Conservation (phyloP, 2,888 invertebrate genomes). For the Laothoe populi region DNA sequence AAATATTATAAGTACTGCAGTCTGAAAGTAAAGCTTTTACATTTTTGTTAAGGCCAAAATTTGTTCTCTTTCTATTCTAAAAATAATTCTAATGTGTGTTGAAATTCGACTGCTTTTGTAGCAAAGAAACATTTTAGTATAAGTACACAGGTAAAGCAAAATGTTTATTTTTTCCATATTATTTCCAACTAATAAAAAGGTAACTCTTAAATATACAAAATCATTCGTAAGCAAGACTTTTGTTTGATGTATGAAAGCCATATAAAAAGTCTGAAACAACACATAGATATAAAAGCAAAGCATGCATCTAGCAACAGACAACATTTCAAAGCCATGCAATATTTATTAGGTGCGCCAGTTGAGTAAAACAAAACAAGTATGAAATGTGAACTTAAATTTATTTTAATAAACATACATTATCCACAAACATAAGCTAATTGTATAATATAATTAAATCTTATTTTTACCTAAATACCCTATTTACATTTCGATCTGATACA, state of each 20-base stretch:
- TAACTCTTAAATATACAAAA: neutral
- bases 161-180: no score
- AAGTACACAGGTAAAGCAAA: no score
- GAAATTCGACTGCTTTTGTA: no score
- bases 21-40: no score
- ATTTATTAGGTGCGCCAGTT: slow-evolving; percentile 14
- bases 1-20: no score
- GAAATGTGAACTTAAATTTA: slow-evolving; percentile 43
- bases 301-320: neutral
- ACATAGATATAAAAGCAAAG: neutral
- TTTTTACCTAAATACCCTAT: slow-evolving; percentile 23
- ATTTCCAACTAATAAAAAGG: neutral
- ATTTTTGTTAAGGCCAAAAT: no score
- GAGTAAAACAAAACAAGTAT: slow-evolving; percentile 29
- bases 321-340: slow-evolving; percentile 11
- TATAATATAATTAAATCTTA: slow-evolving; percentile 26
- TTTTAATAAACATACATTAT: slow-evolving; percentile 47
- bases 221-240: neutral
- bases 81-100: no score
- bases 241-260: slow-evolving; percentile 1
- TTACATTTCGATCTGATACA: slow-evolving; percentile 74
- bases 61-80: no score
- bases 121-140: no score
- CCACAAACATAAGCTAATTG: slow-evolving; percentile 27
- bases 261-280: neutral